Percentiles rank a stretch among this genome's conserved stretches.
Conservation (phyloP, 2,888 invertebrate genomes). For the Glaucopsyche alexis region DNA sequence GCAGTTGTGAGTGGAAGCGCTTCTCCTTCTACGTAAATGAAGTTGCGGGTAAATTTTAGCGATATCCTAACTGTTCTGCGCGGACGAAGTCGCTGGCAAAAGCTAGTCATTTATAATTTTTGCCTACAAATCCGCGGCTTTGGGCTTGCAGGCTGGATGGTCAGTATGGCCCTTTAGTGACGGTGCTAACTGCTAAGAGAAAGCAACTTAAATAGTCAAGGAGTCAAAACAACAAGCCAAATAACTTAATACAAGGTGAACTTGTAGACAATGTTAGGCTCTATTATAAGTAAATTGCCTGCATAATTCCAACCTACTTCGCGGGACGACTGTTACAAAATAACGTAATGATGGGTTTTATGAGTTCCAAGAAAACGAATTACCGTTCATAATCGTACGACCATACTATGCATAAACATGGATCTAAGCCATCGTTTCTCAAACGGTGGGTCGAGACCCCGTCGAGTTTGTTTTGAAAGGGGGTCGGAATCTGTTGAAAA, state of each 20-base stretch:
- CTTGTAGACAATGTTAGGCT: neutral
- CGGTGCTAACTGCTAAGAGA: neutral
- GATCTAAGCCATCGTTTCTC: too few relatives aligned
- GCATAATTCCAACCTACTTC: neutral
- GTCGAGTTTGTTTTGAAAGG: too few relatives aligned
- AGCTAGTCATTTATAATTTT: too few relatives aligned
- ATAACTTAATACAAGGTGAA: neutral
- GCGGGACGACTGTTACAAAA: neutral
- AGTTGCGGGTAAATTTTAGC: too few relatives aligned
- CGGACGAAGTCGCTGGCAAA: too few relatives aligned
- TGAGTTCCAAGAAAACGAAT: neutral
- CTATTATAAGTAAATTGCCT: conserved; percentile 8
- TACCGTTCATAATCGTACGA: neutral
- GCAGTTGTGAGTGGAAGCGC: too few relatives aligned
- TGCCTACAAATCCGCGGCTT: too few relatives aligned
- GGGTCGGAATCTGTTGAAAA: too few relatives aligned
- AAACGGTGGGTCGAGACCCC: too few relatives aligned
- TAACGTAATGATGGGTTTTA: neutral
- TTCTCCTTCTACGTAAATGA: too few relatives aligned
- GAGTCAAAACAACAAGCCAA: neutral
- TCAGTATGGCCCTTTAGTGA: neutral
- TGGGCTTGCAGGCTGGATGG: too few relatives aligned
- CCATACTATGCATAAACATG: neutral
- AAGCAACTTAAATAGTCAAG: neutral
- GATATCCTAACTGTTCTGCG: too few relatives aligned